Base-by-base conservation (phyloP, 2,797 vertebrate genomes). In the Alcedo atthis region DNA sequence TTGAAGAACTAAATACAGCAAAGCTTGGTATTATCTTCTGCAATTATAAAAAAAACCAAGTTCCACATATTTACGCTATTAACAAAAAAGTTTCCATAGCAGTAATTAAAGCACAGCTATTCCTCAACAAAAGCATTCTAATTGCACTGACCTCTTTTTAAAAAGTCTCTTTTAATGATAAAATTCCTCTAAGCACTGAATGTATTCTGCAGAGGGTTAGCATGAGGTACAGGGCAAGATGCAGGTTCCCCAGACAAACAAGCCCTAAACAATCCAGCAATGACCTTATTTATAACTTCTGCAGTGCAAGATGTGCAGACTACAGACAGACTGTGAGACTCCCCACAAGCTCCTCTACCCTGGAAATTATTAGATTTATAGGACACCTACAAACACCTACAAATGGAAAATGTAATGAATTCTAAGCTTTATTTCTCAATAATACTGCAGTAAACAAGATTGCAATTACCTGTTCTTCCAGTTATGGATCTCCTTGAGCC, bases 331-430 rank as follows among this genome's bases (percentile, higher is more conserved):
- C 43, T 35, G 24, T 8, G 28, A 80, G 57, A 28, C 45, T 57
- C 35, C 53, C 45, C 37, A 62, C 71, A 75, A 58, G 30, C 55
- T 58, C 12, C 2, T 87, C 92, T 80, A 87, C 58, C 42, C 42
- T 37, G 87, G 58, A 64, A 94, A 90, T 94, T 59, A 83, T 30
- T 89, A 93, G 75, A 92, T 93, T 80, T 93, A 89, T 62, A 95
- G 81, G 90, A 96, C 94, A 86, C 75, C 77, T 92, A 85, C 66
- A 18, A 81, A 92, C 87, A 90, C 87, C 96, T 86, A 95, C 93
- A 96, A 93, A 95, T 69, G 46, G 85, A 46, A 75, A 94, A 93
- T 24, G 26, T 79, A 91, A 95, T 86, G 87, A 92, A 93, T 90
- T 88, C 57, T 75, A 82, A 85, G 70, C 51, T 95, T 94, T 92